Conservation (phyloP, 1,140 invertebrate genomes). For the Drosophila simulans region DNA sequence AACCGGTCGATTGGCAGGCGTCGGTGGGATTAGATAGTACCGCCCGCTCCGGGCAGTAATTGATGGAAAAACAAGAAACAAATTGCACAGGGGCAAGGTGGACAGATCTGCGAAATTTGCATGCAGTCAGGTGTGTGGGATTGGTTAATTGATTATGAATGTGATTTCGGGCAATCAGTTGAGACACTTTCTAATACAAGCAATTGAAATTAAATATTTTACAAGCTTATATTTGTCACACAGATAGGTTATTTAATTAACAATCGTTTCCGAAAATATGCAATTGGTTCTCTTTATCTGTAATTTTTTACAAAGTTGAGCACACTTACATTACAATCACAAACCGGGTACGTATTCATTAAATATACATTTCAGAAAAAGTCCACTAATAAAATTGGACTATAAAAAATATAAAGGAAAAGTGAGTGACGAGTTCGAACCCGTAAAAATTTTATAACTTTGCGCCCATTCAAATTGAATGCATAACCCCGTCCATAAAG, state of each 20-base stretch:
- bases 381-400: neutral
- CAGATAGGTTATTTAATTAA: neutral
- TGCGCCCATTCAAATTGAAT: neutral
- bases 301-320: neutral
- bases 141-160: conserved; percentile 21
- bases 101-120: conserved; percentile 14
- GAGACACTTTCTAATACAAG: conserved; percentile 21
- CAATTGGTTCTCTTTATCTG: neutral
- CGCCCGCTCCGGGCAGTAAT: conserved; percentile 27
- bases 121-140: conserved; percentile 8
- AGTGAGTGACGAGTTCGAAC: neutral
- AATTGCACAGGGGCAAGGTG: conserved; percentile 34
- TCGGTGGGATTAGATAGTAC: conserved; percentile 35
- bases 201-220: neutral
- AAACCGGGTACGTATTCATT: neutral
- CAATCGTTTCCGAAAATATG: neutral
- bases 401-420: neutral
- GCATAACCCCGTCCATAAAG: neutral
- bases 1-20: conserved; percentile 33
- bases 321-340: neutral
- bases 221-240: neutral
- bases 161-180: conserved; percentile 1
- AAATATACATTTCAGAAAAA: neutral
- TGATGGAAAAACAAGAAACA: conserved; percentile 37
- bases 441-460: conserved; percentile 26